Evolutionary conservation across 35 echinoderm and acorn worm species (phyloP).

Genomic region (Patiria miniata): DNA sequence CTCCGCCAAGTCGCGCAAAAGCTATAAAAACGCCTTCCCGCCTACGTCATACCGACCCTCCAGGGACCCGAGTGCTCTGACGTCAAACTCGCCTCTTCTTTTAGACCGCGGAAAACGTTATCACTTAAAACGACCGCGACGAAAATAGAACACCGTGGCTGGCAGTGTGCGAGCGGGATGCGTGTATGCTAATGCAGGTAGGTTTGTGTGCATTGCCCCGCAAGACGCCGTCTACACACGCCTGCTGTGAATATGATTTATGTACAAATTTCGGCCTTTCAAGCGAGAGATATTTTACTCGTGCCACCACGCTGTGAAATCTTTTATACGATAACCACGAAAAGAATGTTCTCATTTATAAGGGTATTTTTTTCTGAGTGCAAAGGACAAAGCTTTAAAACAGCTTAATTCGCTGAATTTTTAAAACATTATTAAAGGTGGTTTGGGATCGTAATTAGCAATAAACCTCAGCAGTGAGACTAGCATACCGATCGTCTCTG

Average conservation of each 20-base stretch:
- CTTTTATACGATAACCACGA: slow-evolving; percentile 6
- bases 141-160: slow-evolving; percentile 17
- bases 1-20: too few species aligned
- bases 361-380: not conserved
- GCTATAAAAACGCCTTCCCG: not conserved
- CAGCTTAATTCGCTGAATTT: too few species aligned
- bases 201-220: not conserved
- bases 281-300: not conserved
- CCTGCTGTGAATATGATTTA: slow-evolving; percentile 4
- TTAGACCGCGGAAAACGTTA: slow-evolving; percentile 13
- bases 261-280: not conserved
- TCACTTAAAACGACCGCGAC: not conserved
- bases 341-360: slow-evolving; percentile 8
- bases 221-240: not conserved
- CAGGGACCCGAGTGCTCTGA: slow-evolving; percentile 3
- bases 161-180: not conserved
- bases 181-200: not conserved
- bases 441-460: too few species aligned
- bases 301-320: slow-evolving; percentile 1
- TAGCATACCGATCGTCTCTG: not conserved
- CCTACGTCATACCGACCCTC: slow-evolving; percentile 8
- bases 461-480: not conserved
- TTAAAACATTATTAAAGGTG: too few species aligned
- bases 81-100: not conserved
- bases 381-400: too few species aligned